Base-by-base conservation (phyloP, 2,113 vertebrate genomes). In the Motacilla tschutschensis region DNA sequence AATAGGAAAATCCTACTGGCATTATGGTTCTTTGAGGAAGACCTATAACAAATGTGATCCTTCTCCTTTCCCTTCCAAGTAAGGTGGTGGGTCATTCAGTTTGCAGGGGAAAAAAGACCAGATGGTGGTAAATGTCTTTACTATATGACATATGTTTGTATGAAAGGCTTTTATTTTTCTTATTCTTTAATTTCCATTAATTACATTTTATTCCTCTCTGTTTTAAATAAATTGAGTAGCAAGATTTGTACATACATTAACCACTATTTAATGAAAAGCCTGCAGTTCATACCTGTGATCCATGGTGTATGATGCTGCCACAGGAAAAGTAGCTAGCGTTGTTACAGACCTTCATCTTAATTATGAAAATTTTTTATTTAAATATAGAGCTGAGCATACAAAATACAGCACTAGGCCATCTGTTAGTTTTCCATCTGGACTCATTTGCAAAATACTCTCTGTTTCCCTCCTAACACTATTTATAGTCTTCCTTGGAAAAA, bases 301-400 rank as follows among this genome's bases (percentile, higher is more conserved):
- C 58, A 63, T 83, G 91, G 91, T 88, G 91, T 36, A 94, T 41
- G 88, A 93, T 93, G 63, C 91, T 88, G 85, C 89, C 88, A 89
- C 87, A 96, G 95, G 93, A 96, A 96, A 97, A 96, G 92, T 75
- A 96, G 89, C 92, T 83, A 92, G 90, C 91, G 91, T 96, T 96
- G 94, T 95, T 96, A 90, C 93, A 97, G 96, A 91, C 91, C 82
- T 96, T 95, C 92, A 91, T 96, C 93, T 96, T 96, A 96, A 97
- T 97, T 97, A 98, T 94, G 96, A 96, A 97, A 96, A 97, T 96
- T 97, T 97, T 96, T 95, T 94, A 97, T 97, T 97, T 97, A 97
- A 97, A 97, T 97, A 94, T 96, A 94, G 85, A 92, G 64, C 89
- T 95, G 93, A 97, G 93, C 95, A 95, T 96, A 95, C 93, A 97